phyloP scores from a whole-genome alignment of 2,888 invertebrate species.

The Tetrapedia diversipes region DNA sequence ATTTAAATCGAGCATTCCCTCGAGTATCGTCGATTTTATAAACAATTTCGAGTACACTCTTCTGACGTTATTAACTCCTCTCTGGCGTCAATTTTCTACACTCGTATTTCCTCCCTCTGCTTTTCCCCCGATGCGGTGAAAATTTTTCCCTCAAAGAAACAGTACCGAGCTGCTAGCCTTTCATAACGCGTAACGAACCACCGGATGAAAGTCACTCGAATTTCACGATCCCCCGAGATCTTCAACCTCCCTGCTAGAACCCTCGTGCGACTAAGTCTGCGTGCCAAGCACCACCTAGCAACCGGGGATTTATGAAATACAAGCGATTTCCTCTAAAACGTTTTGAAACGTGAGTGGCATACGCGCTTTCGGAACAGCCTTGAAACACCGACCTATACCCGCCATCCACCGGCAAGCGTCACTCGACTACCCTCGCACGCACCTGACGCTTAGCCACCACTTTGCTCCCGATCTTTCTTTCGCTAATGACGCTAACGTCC shows the following conservation, averaged over 20 bases:
- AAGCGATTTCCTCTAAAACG: constrained; percentile 65
- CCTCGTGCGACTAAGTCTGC: constrained; percentile 33
- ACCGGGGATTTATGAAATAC: constrained; percentile 66
- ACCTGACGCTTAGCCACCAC: constrained; percentile 5
- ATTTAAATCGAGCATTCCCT: not conserved
- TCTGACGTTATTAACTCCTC: not conserved
- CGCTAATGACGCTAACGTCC: constrained; percentile 30
- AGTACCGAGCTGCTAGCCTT: not conserved
- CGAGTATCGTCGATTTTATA: not conserved
- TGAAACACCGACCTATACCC: constrained; percentile 6
- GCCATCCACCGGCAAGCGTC: constrained; percentile 3
- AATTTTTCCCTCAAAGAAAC: not conserved
- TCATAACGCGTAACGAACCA: constrained; percentile 50
- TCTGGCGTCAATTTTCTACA: not conserved
- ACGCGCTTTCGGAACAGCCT: constrained; percentile 45
- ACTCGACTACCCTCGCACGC: constrained; percentile 6
- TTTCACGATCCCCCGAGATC: constrained; percentile 35
- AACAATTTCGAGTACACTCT: not conserved
- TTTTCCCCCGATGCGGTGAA: not conserved
- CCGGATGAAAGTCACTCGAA: constrained; percentile 58
- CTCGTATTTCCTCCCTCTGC: not conserved
- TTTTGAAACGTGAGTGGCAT: constrained; percentile 65
- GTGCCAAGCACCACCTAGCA: constrained; percentile 13
- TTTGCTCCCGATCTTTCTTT: not conserved
- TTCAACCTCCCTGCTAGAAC: constrained; percentile 41